Base-by-base conservation (phyloP, 2,113 vertebrate genomes). In the Rafetus swinhoei region DNA sequence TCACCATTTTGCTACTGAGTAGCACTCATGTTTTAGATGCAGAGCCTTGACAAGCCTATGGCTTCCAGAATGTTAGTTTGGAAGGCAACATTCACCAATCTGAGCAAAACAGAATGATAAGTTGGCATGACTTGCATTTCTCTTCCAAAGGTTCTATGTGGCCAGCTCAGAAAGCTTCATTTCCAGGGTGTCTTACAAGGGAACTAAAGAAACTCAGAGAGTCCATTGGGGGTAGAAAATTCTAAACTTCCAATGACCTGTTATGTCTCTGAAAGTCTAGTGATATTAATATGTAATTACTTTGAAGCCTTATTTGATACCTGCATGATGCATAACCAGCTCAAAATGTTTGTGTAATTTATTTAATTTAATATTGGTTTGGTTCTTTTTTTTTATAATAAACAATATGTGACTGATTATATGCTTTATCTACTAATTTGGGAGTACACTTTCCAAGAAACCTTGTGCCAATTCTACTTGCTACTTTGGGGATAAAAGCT, bases 281-380 rank as follows among this genome's bases (percentile, higher is more conserved):
- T 4, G 62, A 90, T 24, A 14, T 60, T n/a, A 65, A 22, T 21
- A 27, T 56, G 81, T 65, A 74, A 90, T 0, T 32, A 39, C 88
- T 93, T 53, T 35, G 74, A 90, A 92, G 90, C 82, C 59, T 89
- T 11, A 76, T 55, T 39, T 25, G 92, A 56, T 86, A 92, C 87
- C 79, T n/a, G 55, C 84, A 77, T 69, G 82, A 87, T 27, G 65
- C 65, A 56, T 91, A 95, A 95, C 94, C 95, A 82, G 77, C 95
- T 95, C 95, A 52, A 95, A 96, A 96, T 94, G 54, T 94, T 84
- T 97, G 96, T 93, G 60, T 98, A 98, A 98, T 97, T 98, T 98
- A 98, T 98, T 98, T 98, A 98, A 98, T 98, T 98, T 98, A 98
- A 98, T 92, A 11, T 56, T 56, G 86, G 84, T 85, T 93, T 92